These are phyloP conservation scores for Gavialis gangeticus DNA, from an alignment of 2,113 vertebrate genomes.

Conservation along the genomic window DNA sequence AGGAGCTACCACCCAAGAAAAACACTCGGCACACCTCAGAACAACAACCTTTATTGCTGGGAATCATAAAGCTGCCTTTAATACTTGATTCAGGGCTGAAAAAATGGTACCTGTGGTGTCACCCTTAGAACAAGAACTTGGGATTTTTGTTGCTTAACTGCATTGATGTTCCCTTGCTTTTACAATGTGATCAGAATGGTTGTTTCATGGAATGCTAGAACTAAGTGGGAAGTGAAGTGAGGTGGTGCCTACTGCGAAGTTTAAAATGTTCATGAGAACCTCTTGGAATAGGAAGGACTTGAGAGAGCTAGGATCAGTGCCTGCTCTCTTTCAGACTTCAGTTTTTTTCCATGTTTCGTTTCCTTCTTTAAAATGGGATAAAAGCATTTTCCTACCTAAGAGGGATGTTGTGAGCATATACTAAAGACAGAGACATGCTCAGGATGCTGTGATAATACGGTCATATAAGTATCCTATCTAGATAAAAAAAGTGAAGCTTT, in stretches of 20 bases:
- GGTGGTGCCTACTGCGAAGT: neutral
- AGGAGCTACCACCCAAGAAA: no score
- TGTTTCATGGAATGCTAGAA: neutral
- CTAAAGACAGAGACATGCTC: neutral
- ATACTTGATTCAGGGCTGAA: neutral
- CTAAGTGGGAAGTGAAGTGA: neutral
- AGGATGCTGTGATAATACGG: no score
- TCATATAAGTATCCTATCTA: neutral
- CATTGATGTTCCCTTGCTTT: neutral
- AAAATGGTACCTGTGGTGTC: accelerated
- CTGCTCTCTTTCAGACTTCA: no score
- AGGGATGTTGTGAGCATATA: neutral
- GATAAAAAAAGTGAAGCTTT: neutral
- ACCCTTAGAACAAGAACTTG: neutral
- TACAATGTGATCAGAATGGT: neutral
- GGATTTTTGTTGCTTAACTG: neutral
- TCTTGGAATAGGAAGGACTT: no score
- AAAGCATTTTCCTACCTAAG: neutral
- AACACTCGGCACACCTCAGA: neutral
- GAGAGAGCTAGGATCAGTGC: no score
- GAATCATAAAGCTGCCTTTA: neutral
- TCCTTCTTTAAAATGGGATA: neutral
- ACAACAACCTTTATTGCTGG: neutral
- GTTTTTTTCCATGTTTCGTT: neutral
- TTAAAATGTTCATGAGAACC: neutral